Percentiles rank a stretch among this genome's conserved stretches.
Evolutionary conservation across 1,140 invertebrate genomes (phyloP).

Genomic region (Cecropterus lyciades): DNA sequence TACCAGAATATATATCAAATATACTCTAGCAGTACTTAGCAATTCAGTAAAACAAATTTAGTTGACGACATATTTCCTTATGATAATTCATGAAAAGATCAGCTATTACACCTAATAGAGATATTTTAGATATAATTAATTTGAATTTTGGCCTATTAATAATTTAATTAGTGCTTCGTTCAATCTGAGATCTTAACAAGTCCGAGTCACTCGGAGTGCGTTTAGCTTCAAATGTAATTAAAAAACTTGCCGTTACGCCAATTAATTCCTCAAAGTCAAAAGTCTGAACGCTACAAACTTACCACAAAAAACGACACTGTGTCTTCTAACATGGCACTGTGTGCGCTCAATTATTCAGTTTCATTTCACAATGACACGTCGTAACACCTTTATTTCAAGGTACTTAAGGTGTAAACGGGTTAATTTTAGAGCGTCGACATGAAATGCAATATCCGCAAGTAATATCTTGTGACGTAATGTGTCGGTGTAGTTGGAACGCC

Average conservation of each 20-base stretch:
- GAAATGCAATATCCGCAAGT: neutral
- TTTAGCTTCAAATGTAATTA: slow-evolving; percentile 65
- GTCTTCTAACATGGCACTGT: slow-evolving; percentile 11
- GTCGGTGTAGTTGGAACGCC: slow-evolving; percentile 35
- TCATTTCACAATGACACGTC: neutral
- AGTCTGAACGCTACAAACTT: slow-evolving; percentile 46
- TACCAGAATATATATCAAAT: no score
- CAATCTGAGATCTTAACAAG: slow-evolving; percentile 47
- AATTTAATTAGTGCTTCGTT: slow-evolving; percentile 47
- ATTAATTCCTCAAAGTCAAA: slow-evolving; percentile 80
- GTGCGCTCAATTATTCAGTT: slow-evolving; percentile 3
- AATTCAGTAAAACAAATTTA: neutral
- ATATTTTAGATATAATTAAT: slow-evolving; percentile 40
- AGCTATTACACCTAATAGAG: slow-evolving; percentile 34
- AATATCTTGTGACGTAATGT: slow-evolving; percentile 9
- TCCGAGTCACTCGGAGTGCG: slow-evolving; percentile 45
- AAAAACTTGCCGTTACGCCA: slow-evolving; percentile 70
- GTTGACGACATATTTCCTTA: slow-evolving; percentile 5
- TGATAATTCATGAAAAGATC: slow-evolving; percentile 20
- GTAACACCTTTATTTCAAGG: neutral
- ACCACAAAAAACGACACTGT: slow-evolving; percentile 24
- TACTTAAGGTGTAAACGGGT: neutral
- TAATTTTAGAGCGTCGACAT: neutral
- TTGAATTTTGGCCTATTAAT: slow-evolving; percentile 45
- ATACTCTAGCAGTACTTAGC: neutral